Conservation (phyloP, 2,797 vertebrate species). For the Aulostomus chinensis region DNA sequence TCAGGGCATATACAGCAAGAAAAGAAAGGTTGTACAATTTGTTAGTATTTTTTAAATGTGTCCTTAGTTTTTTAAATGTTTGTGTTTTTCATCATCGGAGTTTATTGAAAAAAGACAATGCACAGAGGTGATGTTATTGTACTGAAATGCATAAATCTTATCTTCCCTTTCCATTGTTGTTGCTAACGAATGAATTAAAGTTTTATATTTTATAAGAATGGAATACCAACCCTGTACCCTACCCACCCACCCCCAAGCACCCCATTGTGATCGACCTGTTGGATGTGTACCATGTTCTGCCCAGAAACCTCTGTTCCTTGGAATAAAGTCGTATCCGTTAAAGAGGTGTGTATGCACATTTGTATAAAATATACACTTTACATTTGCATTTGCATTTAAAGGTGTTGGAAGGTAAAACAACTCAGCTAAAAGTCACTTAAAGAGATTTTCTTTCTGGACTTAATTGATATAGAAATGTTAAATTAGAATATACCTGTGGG, state of each 20-base stretch:
- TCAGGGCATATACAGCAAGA: conserved; percentile 29
- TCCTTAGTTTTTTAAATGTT: conserved; percentile 67
- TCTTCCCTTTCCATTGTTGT: conserved; percentile 78
- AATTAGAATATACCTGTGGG: no score
- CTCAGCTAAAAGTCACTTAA: not conserved
- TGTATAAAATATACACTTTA: conserved; percentile 50
- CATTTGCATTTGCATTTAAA: conserved; percentile 35
- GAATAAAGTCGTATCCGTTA: conserved; percentile 76
- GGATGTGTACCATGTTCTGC: conserved; percentile 70
- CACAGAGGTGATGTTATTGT: conserved; percentile 80
- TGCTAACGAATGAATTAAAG: conserved; percentile 87
- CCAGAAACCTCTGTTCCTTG: conserved; percentile 65
- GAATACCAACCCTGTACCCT: no score
- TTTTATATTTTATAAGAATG: conserved; percentile 87
- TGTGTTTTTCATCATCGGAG: conserved; percentile 61
- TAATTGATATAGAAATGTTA: no score
- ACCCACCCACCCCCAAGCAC: no score
- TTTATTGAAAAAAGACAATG: conserved; percentile 66
- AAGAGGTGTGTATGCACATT: conserved; percentile 67
- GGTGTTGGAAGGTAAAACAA: no score
- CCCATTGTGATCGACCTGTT: conserved; percentile 71
- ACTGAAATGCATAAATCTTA: conserved; percentile 78
- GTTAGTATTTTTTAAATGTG: conserved; percentile 65
- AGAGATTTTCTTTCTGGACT: not conserved
- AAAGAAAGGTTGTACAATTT: conserved; percentile 73